Base-by-base conservation (phyloP, 2,113 vertebrate species). In the Etheostoma cragini region DNA sequence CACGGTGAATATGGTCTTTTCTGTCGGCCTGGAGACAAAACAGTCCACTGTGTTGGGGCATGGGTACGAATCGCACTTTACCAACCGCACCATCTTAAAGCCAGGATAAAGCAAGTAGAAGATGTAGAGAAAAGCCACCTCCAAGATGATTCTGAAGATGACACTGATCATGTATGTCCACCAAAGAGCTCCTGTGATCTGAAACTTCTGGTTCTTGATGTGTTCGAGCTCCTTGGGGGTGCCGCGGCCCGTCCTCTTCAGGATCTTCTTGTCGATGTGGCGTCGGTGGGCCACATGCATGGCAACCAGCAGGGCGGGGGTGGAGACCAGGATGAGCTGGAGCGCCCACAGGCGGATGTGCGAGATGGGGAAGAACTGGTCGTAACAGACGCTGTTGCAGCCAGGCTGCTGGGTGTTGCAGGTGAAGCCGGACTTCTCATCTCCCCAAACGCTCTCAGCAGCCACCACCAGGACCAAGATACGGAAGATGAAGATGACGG, bases 41-140 rank as follows among this genome's bases (percentile, higher is more conserved):
- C 98, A 99, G 91, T 99, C 98, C n/a, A 99, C 98, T 0, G 94
- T 98, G 94, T 99, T 99, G 93, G 98, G 98, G 91, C 98, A 99
- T 1, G 98, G 98, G 68, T 96, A 98, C 6, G 96, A 96, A 84
- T 97, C 97, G 0, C 98, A 99, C 92, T 99, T 99, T 62, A 99
- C 98, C 84, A 99, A 93, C 19, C 98, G 95, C 76, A 99, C 93
- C 98, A 99, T 99, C 93, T 96, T 96, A 21, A 99, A 98, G 73
- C 95, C 97, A 0, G 98, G 98, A 92, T 99, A 99, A 93, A 99
- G 96, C 88, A 96, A 56, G 85, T 98, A 99, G 94, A 99, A 99
- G 92, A 99, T 96, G 81, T 98, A 99, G 94, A 99, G 97, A 93
- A 99, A 99, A 21, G 94, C 95, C 0, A 96, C 96, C 89, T 99